phyloP scores from a whole-genome alignment of 2,888 invertebrate species.

The Parelbella ahira region DNA sequence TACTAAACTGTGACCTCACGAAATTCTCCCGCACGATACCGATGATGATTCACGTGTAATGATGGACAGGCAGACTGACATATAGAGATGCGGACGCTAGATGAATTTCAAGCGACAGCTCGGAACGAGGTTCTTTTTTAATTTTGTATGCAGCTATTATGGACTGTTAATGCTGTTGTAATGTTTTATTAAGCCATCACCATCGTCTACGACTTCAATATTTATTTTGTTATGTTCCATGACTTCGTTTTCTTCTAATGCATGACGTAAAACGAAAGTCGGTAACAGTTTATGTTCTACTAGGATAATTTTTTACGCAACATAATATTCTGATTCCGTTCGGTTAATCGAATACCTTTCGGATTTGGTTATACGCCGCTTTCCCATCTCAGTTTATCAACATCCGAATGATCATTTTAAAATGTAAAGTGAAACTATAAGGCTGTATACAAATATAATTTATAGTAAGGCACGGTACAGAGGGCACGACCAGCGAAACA shows the following conservation, averaged over 20 bases:
- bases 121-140: constrained; percentile 37
- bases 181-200: constrained; percentile 56
- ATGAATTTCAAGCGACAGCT: constrained; percentile 60
- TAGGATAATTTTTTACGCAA: constrained; percentile 6
- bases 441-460: constrained; percentile 51
- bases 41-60: constrained; percentile 73
- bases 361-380: constrained; percentile 25
- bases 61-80: constrained; percentile 61
- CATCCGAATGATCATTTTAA: constrained; percentile 47
- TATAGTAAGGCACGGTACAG: constrained; percentile 60
- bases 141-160: constrained; percentile 42
- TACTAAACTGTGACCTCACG: constrained; percentile 80
- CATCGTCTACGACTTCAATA: constrained; percentile 41
- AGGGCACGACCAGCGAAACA: constrained; percentile 67
- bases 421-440: constrained; percentile 69
- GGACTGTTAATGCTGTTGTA: constrained; percentile 43
- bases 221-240: constrained; percentile 40
- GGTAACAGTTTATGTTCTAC: constrained; percentile 1
- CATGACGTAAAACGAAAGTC: constrained; percentile 1
- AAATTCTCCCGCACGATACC: constrained; percentile 74
- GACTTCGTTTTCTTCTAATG: not conserved
- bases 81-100: constrained; percentile 62
- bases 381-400: constrained; percentile 38
- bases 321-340: constrained; percentile 21
- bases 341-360: constrained; percentile 20